Conservation (phyloP, 2,797 vertebrate species). For the Myotis myotis region DNA sequence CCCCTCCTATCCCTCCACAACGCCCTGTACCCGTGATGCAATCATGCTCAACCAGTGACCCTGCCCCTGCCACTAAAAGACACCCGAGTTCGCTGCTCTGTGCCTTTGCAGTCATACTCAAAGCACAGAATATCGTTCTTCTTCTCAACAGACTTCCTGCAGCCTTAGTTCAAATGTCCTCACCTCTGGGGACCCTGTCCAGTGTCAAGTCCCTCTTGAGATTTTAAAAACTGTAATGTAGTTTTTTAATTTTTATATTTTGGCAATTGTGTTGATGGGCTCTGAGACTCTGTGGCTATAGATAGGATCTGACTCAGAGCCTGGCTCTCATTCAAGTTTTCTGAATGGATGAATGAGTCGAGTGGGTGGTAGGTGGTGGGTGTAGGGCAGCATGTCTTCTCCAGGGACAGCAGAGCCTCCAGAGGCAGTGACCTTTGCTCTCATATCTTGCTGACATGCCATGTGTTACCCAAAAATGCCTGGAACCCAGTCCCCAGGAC, state of each 20-base stretch:
- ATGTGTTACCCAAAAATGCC: neutral
- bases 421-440: neutral
- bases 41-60: neutral
- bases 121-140: neutral
- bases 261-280: neutral
- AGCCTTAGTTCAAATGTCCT: neutral
- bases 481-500: neutral
- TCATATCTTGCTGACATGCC: neutral
- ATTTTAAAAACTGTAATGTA: neutral
- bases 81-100: neutral
- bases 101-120: rapidly evolving
- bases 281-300: neutral
- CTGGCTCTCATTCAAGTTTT: neutral
- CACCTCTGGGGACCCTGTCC: neutral
- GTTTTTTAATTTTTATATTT: neutral
- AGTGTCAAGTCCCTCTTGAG: neutral
- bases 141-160: neutral
- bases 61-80: neutral
- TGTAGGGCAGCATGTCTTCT: neutral
- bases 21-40: neutral
- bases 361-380: neutral
- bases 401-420: neutral
- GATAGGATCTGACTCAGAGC: constrained; percentile 12
- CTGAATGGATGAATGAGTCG: neutral
- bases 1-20: neutral